Base-by-base conservation (phyloP, 2,797 vertebrate species). In the Zenarchopterus dispar region DNA sequence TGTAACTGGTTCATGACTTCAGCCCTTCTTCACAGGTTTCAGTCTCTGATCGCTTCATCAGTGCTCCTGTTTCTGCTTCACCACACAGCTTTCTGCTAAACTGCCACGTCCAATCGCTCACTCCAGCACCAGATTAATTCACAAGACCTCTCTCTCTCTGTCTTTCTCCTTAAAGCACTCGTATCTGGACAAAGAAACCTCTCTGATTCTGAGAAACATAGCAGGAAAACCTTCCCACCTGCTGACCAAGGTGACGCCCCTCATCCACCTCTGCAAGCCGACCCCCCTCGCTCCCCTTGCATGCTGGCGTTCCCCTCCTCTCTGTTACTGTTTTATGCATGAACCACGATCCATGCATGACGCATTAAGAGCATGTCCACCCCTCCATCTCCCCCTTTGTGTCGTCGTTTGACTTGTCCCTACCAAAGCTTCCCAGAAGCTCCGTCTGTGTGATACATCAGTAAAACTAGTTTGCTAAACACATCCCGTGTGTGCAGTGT, bases 161-260 rank as follows among this genome's bases (percentile, higher is more conserved):
- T 77, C 51, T 67, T 53, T 85, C 54, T 75, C 52, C 65, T 91
- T 88, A 88, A 95, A 98, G 97, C 97, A 97, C 93, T 97, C 96
- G 91, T 99, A 99, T 96, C 94, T 99, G 97, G 97, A 99, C 97
- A 98, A 95, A 94, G 97, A 99, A 95, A 99, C 97, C 82, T 99
- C 97, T 94, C 95, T 97, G 81, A 97, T 99, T 96, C 95, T 99
- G 95, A 95, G 94, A 97, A 98, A 96, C 95, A 98, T 99, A 93
- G 97, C 97, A 93, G 97, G 97, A 87, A 99, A 99, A 81, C 97
- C 97, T 88, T 95, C 96, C 92, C 96, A 99, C 93, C 96, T 99
- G 95, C 96, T 99, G 95, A 99, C 97, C 89, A 97, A 99, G 97
- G 97, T 99, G 96, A 99, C 82, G 55, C 88, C 82, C 52, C 44